Evolutionary conservation across 2,888 invertebrate genomes (phyloP).

Genomic region (Agriopis aurantiaria): DNA sequence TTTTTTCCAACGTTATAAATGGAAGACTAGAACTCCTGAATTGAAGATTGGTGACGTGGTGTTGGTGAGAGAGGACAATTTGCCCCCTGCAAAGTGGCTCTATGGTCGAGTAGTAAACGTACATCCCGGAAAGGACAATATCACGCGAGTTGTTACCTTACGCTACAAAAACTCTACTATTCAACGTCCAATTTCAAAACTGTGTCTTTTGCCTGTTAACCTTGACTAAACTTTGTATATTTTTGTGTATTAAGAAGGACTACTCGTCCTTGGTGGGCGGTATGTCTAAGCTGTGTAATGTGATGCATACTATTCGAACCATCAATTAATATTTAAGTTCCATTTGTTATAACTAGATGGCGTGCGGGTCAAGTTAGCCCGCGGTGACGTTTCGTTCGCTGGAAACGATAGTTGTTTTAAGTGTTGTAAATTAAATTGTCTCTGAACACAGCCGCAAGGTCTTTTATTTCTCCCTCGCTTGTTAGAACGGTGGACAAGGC

Average conservation of each 20-base stretch:
- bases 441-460: too few relatives aligned
- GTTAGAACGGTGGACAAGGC: too few relatives aligned
- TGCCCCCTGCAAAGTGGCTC: neutral
- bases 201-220: neutral
- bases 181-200: neutral
- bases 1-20: neutral
- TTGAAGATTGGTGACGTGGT: neutral
- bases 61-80: neutral
- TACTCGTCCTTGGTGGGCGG: slow-evolving; percentile 3
- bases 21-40: neutral
- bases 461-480: too few relatives aligned
- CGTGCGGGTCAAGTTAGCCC: too few relatives aligned
- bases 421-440: too few relatives aligned
- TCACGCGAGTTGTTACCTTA: neutral
- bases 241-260: neutral
- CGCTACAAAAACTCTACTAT: neutral
- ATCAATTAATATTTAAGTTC: too few relatives aligned
- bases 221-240: neutral
- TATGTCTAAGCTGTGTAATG: neutral
- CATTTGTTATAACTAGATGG: too few relatives aligned
- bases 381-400: too few relatives aligned
- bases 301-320: too few relatives aligned
- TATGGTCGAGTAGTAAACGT: neutral
- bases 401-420: too few relatives aligned
- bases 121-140: neutral